Evolutionary conservation across 2,113 vertebrate genomes (phyloP).

Genomic region (Halcyon malimbica): DNA sequence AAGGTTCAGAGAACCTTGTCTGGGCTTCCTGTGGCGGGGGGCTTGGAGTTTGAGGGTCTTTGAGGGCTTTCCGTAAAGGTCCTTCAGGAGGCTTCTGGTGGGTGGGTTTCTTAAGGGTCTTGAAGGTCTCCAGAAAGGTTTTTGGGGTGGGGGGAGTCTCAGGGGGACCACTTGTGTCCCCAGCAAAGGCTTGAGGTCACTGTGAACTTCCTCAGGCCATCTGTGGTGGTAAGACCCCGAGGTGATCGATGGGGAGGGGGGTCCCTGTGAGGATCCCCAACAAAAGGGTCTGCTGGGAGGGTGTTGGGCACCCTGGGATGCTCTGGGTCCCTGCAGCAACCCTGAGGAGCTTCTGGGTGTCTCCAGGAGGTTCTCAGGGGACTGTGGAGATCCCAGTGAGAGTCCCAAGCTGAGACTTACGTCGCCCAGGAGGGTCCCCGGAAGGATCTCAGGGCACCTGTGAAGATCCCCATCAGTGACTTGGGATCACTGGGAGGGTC

Average conservation of each 20-base stretch:
- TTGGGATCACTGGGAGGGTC: no score
- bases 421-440: no score
- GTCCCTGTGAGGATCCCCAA: no score
- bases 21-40: no score
- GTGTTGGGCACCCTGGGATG: accelerated
- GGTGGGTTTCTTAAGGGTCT: background rate
- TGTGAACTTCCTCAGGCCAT: no score
- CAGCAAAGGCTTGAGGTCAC: background rate
- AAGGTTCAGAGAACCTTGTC: no score
- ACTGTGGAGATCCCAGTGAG: no score
- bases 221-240: no score
- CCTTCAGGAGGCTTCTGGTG: no score
- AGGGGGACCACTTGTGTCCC: background rate
- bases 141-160: background rate
- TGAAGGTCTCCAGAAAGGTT: background rate
- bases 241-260: background rate
- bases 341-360: background rate
- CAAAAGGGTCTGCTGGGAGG: background rate
- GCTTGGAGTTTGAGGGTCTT: background rate
- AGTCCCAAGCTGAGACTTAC: no score
- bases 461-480: no score
- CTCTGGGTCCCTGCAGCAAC: background rate
- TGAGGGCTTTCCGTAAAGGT: background rate
- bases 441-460: no score
- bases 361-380: background rate